Evolutionary conservation across 2,888 invertebrate genomes (phyloP).

Genomic region (Hylaea fasciaria): DNA sequence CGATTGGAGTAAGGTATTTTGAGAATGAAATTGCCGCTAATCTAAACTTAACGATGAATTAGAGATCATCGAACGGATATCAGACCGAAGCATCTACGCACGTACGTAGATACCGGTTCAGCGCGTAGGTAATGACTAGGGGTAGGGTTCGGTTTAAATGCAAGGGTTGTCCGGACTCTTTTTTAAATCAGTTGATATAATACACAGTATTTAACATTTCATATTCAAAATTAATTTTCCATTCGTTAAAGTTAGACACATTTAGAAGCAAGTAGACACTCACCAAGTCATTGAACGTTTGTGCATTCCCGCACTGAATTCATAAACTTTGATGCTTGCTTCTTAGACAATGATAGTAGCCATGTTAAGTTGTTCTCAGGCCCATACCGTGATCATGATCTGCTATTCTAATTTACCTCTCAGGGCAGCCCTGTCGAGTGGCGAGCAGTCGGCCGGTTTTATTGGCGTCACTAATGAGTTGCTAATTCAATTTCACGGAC

Average conservation of each 20-base stretch:
- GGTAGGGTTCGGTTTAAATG: constrained; percentile 20
- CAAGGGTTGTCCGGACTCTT: constrained; percentile 21
- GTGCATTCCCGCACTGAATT: not conserved
- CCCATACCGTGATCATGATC: not conserved
- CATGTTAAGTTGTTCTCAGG: too few species aligned
- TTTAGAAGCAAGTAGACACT: too few species aligned
- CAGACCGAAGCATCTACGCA: constrained; percentile 2
- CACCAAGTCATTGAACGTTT: too few species aligned
- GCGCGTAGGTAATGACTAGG: constrained; percentile 31
- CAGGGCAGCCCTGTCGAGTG: constrained; percentile 45
- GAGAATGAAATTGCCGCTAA: not conserved
- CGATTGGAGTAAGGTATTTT: too few species aligned
- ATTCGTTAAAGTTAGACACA: too few species aligned
- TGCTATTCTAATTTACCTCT: not conserved
- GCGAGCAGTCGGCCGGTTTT: constrained; percentile 70
- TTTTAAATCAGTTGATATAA: not conserved
- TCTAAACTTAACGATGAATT: constrained; percentile 8
- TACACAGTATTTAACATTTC: too few species aligned
- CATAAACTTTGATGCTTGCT: not conserved
- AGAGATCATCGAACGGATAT: constrained; percentile 15
- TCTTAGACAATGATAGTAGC: not conserved
- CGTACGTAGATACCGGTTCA: constrained; percentile 15
- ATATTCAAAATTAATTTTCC: too few species aligned
- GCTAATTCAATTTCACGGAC: constrained; percentile 84
- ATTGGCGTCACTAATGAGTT: constrained; percentile 85